Evolutionary conservation across 2,888 invertebrate genomes (phyloP).

Genomic region (Platypus cylindrus): DNA sequence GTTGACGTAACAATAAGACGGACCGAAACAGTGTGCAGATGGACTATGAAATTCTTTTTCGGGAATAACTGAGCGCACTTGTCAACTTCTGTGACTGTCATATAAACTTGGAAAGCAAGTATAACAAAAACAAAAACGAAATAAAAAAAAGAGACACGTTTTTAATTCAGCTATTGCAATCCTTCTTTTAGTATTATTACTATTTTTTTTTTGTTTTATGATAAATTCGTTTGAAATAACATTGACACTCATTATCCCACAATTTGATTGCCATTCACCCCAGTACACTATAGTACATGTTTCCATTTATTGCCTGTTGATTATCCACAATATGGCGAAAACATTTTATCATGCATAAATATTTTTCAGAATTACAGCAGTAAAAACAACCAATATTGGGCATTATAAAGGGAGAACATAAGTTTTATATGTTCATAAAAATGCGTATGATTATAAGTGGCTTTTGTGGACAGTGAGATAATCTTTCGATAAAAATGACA

Average conservation of each 20-base stretch:
- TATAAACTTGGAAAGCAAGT: conserved; percentile 10
- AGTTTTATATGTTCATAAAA: conserved; percentile 32
- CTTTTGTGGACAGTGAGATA: conserved; percentile 31
- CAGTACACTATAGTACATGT: too few relatives aligned
- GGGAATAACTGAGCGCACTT: conserved; percentile 13
- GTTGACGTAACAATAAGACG: conserved; percentile 15
- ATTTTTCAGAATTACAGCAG: conserved; percentile 7
- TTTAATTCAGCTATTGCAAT: too few relatives aligned
- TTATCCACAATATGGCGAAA: conserved; percentile 2
- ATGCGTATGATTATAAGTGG: conserved; percentile 35
- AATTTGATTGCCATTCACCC: too few relatives aligned
- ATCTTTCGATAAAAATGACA: conserved; percentile 27
- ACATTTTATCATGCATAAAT: neutral
- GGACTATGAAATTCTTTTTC: conserved; percentile 14
- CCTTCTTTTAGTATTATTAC: too few relatives aligned
- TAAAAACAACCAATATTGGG: conserved; percentile 13
- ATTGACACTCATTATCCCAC: too few relatives aligned
- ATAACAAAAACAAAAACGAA: too few relatives aligned
- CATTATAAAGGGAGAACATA: conserved; percentile 15
- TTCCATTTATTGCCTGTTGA: too few relatives aligned
- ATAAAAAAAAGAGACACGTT: too few relatives aligned
- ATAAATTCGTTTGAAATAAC: too few relatives aligned
- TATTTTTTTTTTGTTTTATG: too few relatives aligned
- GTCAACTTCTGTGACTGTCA: conserved; percentile 12
- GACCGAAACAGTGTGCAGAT: conserved; percentile 12